Conservation (phyloP, 2,113 vertebrate species). For the Heliornis fulica region DNA sequence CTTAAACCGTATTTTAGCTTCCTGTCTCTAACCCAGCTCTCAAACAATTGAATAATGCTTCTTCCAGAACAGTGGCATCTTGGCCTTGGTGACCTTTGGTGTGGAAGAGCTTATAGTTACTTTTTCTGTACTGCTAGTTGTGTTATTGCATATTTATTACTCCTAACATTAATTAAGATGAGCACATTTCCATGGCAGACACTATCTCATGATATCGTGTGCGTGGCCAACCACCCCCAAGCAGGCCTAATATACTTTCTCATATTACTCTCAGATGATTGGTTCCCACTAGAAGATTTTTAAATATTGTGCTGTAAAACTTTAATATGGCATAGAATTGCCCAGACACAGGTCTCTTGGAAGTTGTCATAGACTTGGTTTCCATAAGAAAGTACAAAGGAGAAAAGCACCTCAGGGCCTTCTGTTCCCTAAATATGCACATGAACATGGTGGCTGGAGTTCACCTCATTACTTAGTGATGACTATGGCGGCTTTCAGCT, state of each 20-base stretch:
- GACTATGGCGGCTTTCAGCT: not conserved
- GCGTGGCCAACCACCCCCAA: not conserved
- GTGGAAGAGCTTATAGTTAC: not conserved
- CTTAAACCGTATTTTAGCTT: not conserved
- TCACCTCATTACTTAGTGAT: not conserved
- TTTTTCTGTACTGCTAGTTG: not conserved
- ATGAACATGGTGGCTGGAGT: not conserved
- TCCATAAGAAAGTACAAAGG: not conserved
- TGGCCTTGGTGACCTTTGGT: not conserved
- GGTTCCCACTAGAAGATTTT: not conserved
- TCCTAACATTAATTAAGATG: not conserved
- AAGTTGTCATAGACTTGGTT: not conserved
- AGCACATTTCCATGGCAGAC: not conserved
- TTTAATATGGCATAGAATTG: not conserved
- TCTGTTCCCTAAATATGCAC: not conserved
- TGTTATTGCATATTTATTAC: not conserved
- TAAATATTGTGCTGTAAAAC: not conserved
- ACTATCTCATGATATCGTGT: not conserved
- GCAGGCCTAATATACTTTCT: not conserved
- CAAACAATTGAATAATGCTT: not conserved
- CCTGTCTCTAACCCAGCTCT: not conserved
- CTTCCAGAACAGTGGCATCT: not conserved
- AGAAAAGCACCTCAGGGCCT: not conserved
- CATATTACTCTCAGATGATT: not conserved
- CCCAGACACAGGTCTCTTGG: not conserved